Conservation (phyloP, 2,113 vertebrate species). For the Synodontis membranacea region DNA sequence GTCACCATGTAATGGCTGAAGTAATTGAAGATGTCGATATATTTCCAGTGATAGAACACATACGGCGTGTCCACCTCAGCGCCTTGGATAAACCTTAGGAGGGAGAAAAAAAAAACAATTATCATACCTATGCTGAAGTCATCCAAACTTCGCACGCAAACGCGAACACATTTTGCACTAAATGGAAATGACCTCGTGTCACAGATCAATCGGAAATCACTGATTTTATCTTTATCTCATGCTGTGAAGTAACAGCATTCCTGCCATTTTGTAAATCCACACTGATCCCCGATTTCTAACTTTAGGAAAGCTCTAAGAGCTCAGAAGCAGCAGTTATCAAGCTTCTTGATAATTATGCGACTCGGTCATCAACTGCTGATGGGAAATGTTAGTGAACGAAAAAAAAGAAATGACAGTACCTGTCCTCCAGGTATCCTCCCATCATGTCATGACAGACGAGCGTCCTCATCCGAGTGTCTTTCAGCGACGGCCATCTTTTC, state of each 20-base stretch:
- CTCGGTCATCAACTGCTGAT: background rate
- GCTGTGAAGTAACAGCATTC: background rate
- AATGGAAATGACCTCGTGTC: background rate
- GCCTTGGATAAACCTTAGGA: conserved; percentile 89
- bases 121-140: background rate
- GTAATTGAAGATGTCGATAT: conserved; percentile 93
- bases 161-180: background rate
- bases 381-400: background rate
- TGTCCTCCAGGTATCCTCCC: conserved; percentile 92
- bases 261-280: background rate
- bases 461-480: conserved; percentile 70
- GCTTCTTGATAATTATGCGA: background rate
- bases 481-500: conserved; percentile 75
- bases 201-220: background rate
- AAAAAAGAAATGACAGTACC: too few relatives aligned
- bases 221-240: background rate
- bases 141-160: too few relatives aligned
- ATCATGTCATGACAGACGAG: conserved; percentile 95
- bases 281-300: background rate
- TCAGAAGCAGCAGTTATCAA: too few relatives aligned
- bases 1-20: conserved; percentile 89
- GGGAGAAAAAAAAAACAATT: background rate
- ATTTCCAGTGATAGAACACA: conserved; percentile 93
- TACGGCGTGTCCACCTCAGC: conserved; percentile 71
- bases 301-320: background rate